A percentile compares a stretch with the other conserved stretches of the same genome.
These are phyloP conservation scores for Steinernema khuongi DNA, from an alignment of 1,140 invertebrate species.

Conservation along the genomic window DNA sequence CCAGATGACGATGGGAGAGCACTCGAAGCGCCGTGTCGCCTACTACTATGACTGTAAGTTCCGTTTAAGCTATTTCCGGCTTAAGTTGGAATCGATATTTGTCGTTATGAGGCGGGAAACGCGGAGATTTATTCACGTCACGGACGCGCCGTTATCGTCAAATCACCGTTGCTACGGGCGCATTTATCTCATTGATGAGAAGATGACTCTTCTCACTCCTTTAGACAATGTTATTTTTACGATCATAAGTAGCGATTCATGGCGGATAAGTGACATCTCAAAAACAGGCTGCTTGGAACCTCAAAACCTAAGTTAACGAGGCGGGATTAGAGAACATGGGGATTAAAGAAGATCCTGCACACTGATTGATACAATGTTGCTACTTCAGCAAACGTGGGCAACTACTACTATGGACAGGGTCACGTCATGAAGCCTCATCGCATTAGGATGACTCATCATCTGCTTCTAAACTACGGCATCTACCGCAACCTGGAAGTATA, in stretches of 20 bases:
- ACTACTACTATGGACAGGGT: conserved; percentile 99
- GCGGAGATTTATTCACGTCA: conserved; percentile 36
- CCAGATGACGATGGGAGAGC: conserved; percentile 71
- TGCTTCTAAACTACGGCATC: conserved; percentile 94
- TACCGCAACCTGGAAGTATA: conserved; percentile 99
- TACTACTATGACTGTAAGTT: conserved; percentile 98
- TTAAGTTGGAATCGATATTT: conserved; percentile 11
- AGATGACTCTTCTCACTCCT: no score
- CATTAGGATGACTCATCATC: conserved; percentile 97
- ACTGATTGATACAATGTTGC: no score
- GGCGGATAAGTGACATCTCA: no score
- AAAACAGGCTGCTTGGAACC: no score
- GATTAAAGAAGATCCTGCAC: no score
- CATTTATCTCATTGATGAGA: no score
- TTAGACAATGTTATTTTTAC: no score
- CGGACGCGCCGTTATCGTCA: background rate
- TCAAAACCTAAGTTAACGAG: no score
- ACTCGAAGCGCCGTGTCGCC: conserved; percentile 85
- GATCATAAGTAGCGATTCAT: no score
- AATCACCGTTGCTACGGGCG: no score
- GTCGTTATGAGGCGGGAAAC: background rate
- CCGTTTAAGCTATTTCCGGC: conserved; percentile 22
- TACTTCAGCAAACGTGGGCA: conserved; percentile 88
- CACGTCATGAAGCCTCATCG: conserved; percentile 99
- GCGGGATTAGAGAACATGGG: no score